Percentiles rank a stretch among this genome's conserved stretches.
Evolutionary conservation across 1,140 invertebrate species (phyloP).

Genomic region (Drosophila lowei): DNA sequence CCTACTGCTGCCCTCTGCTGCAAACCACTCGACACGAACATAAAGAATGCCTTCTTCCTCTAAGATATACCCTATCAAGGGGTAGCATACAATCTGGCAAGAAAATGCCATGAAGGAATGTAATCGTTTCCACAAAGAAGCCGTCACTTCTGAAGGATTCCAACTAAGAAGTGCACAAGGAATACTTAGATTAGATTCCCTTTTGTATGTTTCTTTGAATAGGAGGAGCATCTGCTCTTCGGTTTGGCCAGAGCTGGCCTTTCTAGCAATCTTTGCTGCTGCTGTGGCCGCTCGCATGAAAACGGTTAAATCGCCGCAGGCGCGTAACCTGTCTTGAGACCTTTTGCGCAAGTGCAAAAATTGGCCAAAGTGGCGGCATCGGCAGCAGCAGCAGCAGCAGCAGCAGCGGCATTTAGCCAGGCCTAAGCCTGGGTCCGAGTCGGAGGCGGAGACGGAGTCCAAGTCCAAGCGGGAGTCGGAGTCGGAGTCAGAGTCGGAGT

Average conservation of each 20-base stretch:
- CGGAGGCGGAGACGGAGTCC: slow-evolving; percentile 16
- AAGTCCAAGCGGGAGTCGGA: slow-evolving; percentile 28
- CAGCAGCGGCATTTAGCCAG: slow-evolving; percentile 54
- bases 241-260: slow-evolving; percentile 12
- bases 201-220: no score
- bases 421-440: slow-evolving; percentile 24
- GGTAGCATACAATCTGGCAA: no score
- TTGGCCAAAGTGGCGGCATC: slow-evolving; percentile 67
- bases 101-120: no score
- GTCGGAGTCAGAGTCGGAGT: neutral
- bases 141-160: no score
- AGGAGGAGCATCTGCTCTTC: neutral
- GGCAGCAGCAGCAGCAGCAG: slow-evolving; percentile 6
- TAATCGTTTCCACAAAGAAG: no score
- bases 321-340: slow-evolving; percentile 80
- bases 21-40: slow-evolving; percentile 25
- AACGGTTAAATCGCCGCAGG: slow-evolving; percentile 79
- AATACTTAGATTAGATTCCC: no score
- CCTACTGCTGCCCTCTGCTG: slow-evolving; percentile 7
- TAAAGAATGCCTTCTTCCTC: neutral
- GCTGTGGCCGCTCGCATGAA: slow-evolving; percentile 47
- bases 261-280: slow-evolving; percentile 36
- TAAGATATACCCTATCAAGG: neutral
- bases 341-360: slow-evolving; percentile 82
- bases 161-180: no score